Conservation (phyloP, 1,140 invertebrate genomes). For the Bacillus rossius region DNA sequence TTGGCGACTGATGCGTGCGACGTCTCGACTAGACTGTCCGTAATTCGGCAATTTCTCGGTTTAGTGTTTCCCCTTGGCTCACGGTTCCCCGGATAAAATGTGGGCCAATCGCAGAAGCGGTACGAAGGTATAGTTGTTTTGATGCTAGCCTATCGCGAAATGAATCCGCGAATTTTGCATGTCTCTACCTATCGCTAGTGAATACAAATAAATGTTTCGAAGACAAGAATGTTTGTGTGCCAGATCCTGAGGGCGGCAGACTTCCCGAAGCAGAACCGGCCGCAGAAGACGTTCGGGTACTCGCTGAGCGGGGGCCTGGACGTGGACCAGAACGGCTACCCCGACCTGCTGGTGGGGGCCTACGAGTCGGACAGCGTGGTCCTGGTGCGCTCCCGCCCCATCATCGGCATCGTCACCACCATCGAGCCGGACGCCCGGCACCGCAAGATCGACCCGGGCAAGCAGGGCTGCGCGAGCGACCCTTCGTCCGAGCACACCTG, state of each 20-base stretch:
- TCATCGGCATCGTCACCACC: constrained; percentile 69
- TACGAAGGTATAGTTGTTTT: no score
- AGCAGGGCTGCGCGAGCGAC: constrained; percentile 61
- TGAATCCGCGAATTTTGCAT: no score
- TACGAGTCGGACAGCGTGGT: constrained; percentile 73
- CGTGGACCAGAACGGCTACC: constrained; percentile 87
- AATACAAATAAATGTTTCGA: no score
- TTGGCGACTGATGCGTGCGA: no score
- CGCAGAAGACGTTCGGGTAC: constrained; percentile 76
- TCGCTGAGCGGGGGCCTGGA: constrained; percentile 85
- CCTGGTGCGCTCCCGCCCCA: constrained; percentile 72
- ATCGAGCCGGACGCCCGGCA: constrained; percentile 58
- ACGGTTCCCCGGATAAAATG: no score
- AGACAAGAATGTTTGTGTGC: constrained; percentile 7
- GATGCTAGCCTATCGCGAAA: no score
- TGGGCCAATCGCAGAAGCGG: no score
- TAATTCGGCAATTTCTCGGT: no score
- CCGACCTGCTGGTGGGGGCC: constrained; percentile 85
- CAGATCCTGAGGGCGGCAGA: constrained; percentile 52
- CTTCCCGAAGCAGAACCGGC: constrained; percentile 38
- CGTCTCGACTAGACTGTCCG: no score
- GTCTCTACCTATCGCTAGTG: no score
- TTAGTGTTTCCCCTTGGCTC: no score
- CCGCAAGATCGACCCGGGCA: constrained; percentile 74
- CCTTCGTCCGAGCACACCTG: constrained; percentile 64